phyloP scores from a whole-genome alignment of 1,140 invertebrate genomes.

The Steinernema khuongi region DNA sequence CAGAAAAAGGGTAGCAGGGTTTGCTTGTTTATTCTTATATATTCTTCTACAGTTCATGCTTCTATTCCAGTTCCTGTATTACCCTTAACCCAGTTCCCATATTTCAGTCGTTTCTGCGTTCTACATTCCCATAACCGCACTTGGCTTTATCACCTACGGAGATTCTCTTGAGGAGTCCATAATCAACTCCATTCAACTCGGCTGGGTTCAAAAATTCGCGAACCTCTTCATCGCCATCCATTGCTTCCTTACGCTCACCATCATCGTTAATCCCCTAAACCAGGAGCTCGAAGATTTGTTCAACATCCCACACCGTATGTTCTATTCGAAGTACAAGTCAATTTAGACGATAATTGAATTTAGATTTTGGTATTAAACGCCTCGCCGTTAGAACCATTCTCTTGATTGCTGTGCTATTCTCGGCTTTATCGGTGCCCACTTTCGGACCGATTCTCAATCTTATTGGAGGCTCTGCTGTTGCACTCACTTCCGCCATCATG shows the following conservation, averaged over 20 bases:
- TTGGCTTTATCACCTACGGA: conserved; percentile 26
- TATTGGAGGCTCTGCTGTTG: conserved; percentile 55
- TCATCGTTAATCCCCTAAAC: not conserved
- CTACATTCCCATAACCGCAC: conserved; percentile 25
- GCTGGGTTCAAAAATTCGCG: conserved; percentile 27
- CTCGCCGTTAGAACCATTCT: conserved; percentile 44
- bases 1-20: too few relatives aligned
- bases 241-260: not conserved
- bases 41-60: too few relatives aligned
- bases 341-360: not conserved
- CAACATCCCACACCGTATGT: not conserved
- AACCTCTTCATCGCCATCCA: conserved; percentile 15
- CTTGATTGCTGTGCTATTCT: conserved; percentile 46
- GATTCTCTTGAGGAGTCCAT: conserved; percentile 28
- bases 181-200: conserved; percentile 32
- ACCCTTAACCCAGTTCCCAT: too few relatives aligned
- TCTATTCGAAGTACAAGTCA: not conserved
- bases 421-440: conserved; percentile 51
- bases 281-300: not conserved
- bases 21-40: too few relatives aligned
- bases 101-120: conserved; percentile 30
- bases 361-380: conserved; percentile 54
- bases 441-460: conserved; percentile 57
- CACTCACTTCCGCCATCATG: conserved; percentile 49
- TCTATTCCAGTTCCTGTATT: too few relatives aligned